Conservation (phyloP, 2,888 invertebrate species). For the Acronicta leporina region DNA sequence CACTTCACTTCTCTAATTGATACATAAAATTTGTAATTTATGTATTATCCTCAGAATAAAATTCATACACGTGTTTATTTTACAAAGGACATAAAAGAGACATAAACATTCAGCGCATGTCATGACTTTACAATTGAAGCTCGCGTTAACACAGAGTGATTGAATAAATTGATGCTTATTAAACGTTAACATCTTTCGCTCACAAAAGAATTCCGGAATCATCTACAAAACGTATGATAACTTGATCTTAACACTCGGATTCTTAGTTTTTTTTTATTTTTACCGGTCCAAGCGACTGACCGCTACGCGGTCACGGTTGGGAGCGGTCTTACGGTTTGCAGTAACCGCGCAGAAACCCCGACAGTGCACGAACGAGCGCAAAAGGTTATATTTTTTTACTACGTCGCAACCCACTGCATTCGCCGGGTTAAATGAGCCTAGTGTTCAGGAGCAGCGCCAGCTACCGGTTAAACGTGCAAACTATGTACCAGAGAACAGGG, state of each 20-base stretch:
- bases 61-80: background rate
- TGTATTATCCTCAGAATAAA: background rate
- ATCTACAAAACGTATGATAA: conserved; percentile 5
- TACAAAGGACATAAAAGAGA: conserved; percentile 9
- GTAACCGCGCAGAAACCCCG: conserved; percentile 38
- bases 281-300: conserved; percentile 55
- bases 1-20: no score
- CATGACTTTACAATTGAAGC: conserved; percentile 24
- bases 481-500: no score
- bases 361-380: conserved; percentile 17
- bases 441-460: no score
- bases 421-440: conserved; percentile 19
- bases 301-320: conserved; percentile 71
- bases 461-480: no score
- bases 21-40: no score
- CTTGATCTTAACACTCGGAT: conserved; percentile 18
- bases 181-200: conserved; percentile 26
- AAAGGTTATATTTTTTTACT: conserved; percentile 46
- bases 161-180: conserved; percentile 44
- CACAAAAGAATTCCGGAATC: conserved; percentile 11
- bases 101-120: conserved; percentile 22
- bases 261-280: conserved; percentile 32
- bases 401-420: conserved; percentile 18
- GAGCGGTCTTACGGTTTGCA: conserved; percentile 62
- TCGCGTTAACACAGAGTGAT: conserved; percentile 29